phyloP scores from a whole-genome alignment of 2,888 invertebrate genomes.

The Archips xylosteana region DNA sequence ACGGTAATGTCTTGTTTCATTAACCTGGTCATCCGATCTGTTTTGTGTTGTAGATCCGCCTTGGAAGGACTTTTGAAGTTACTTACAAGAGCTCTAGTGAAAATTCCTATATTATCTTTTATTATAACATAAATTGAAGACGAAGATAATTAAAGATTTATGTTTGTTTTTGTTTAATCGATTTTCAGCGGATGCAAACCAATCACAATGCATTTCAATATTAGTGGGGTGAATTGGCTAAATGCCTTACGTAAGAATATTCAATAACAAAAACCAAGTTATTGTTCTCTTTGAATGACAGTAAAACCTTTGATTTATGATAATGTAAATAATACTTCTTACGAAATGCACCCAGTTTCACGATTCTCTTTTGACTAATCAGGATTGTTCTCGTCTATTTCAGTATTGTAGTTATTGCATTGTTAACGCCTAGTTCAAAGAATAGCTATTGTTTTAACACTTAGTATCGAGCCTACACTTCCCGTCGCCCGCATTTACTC shows the following conservation, averaged over 20 bases:
- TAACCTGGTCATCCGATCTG: conserved; percentile 48
- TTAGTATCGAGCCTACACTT: conserved; percentile 45
- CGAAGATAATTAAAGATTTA: neutral
- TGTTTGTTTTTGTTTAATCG: neutral
- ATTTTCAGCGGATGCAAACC: neutral
- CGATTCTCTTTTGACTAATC: conserved; percentile 2
- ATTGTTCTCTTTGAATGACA: neutral
- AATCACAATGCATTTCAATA: neutral
- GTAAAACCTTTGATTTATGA: neutral
- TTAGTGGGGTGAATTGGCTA: neutral
- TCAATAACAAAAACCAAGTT: neutral
- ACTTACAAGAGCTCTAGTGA: too few species aligned
- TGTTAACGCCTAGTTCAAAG: conserved; percentile 10
- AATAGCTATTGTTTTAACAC: conserved; percentile 32
- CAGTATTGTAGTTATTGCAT: neutral
- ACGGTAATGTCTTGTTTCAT: conserved; percentile 58
- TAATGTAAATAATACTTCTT: neutral
- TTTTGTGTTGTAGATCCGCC: conserved; percentile 11
- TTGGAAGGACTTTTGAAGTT: neutral
- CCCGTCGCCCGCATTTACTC: conserved; percentile 57
- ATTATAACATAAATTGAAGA: neutral
- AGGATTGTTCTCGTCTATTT: conserved; percentile 11
- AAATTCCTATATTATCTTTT: neutral
- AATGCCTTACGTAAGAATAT: neutral
- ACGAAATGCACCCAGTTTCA: neutral